Conservation (phyloP, 2,797 vertebrate genomes). For the Characodon lateralis region DNA sequence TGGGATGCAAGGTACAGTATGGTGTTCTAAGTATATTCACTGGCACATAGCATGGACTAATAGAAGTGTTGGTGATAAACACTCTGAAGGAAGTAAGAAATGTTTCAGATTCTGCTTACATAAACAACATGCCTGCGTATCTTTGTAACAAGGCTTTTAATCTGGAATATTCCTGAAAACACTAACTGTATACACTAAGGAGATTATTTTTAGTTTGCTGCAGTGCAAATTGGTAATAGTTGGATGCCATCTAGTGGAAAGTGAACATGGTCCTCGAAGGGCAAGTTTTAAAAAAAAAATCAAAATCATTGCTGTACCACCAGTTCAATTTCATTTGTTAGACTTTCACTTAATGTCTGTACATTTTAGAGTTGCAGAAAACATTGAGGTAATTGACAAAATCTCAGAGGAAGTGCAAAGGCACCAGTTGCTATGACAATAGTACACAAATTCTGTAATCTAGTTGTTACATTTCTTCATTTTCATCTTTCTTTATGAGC, state of each 20-base stretch:
- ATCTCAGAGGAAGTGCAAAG: conserved; percentile 14
- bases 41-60: conserved; percentile 14
- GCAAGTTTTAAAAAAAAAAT: background rate
- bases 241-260: conserved; percentile 58
- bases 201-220: background rate
- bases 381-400: background rate
- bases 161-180: conserved; percentile 16
- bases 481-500: background rate
- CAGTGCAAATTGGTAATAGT: background rate
- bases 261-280: background rate
- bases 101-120: conserved; percentile 4
- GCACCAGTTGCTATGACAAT: conserved; percentile 64
- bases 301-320: background rate
- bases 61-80: conserved; percentile 20
- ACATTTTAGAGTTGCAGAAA: background rate
- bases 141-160: background rate
- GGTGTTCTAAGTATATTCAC: conserved; percentile 59
- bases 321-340: background rate
- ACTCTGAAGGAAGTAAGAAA: conserved; percentile 3
- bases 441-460: conserved; percentile 31
- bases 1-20: conserved; percentile 69
- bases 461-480: too few species aligned
- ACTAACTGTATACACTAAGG: background rate
- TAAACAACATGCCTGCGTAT: background rate
- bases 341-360: background rate